phyloP scores from a whole-genome alignment of 2,113 vertebrate genomes.

The Pelusios castaneus region DNA sequence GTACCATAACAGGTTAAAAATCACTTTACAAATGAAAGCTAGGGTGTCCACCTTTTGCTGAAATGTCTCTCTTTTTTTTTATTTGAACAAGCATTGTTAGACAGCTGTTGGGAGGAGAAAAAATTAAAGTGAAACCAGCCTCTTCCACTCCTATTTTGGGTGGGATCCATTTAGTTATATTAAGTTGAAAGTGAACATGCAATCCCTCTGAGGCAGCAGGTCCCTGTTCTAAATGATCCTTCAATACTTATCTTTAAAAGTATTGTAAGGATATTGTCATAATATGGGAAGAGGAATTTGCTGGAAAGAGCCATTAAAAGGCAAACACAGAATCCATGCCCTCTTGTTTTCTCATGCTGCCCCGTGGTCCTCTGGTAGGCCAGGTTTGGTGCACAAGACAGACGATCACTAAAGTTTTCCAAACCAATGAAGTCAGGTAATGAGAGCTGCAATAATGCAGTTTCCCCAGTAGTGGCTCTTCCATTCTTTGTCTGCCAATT shows the following conservation, averaged over 20 bases:
- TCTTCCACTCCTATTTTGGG: background rate
- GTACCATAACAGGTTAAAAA: background rate
- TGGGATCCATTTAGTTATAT: background rate
- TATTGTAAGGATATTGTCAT: background rate
- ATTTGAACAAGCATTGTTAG: background rate
- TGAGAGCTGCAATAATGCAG: background rate
- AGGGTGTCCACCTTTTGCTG: background rate
- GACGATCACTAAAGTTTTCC: background rate
- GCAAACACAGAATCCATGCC: background rate
- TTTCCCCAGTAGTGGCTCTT: background rate
- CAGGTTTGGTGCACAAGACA: background rate
- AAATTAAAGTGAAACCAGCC: background rate
- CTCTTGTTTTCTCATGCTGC: background rate
- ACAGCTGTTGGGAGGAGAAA: background rate
- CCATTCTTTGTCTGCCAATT: slow-evolving; percentile 4
- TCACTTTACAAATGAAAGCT: background rate
- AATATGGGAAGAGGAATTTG: background rate
- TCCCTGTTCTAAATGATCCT: background rate
- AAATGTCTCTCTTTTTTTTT: background rate
- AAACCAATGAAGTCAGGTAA: background rate
- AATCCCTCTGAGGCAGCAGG: background rate
- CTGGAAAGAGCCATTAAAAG: background rate
- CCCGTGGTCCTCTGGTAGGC: background rate
- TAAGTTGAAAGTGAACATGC: background rate
- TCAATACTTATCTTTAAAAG: background rate